phyloP scores from a whole-genome alignment of 1,140 invertebrate genomes.

The Drosophila sucinea region DNA sequence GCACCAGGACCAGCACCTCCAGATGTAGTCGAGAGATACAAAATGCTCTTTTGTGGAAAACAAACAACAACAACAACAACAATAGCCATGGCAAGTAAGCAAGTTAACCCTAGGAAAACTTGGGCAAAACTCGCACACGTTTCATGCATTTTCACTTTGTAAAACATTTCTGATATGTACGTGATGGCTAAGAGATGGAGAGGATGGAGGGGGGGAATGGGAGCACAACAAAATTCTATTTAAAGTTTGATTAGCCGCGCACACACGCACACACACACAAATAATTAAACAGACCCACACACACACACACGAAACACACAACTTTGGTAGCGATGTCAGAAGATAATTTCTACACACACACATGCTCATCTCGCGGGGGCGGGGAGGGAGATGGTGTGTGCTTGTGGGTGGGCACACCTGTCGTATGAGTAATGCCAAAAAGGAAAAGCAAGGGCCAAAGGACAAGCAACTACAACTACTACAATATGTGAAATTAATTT shows the following conservation, averaged over 20 bases:
- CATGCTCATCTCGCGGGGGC: slow-evolving; percentile 1
- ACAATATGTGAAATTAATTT: slow-evolving; percentile 50
- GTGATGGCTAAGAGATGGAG: slow-evolving; percentile 27
- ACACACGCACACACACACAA: slow-evolving; percentile 50
- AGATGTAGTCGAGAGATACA: slow-evolving; percentile 45
- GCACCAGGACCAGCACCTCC: slow-evolving; percentile 43
- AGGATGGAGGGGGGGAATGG: background rate
- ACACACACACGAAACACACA: slow-evolving; percentile 53
- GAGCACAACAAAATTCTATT: slow-evolving; percentile 65
- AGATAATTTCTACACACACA: slow-evolving; percentile 55
- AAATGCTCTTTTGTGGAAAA: slow-evolving; percentile 70
- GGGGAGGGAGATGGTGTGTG: background rate
- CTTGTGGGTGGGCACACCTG: slow-evolving; percentile 44
- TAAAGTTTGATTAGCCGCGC: slow-evolving; percentile 76
- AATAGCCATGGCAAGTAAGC: slow-evolving; percentile 38
- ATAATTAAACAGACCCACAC: slow-evolving; percentile 70
- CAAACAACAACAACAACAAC: slow-evolving; percentile 30
- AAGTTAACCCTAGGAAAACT: slow-evolving; percentile 54
- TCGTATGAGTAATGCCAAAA: slow-evolving; percentile 61
- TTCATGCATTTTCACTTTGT: slow-evolving; percentile 79
- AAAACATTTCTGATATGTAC: slow-evolving; percentile 80
- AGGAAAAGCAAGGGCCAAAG: background rate
- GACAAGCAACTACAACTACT: slow-evolving; percentile 15
- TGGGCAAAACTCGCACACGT: slow-evolving; percentile 61
- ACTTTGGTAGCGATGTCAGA: slow-evolving; percentile 50